Base-by-base conservation (phyloP, 2,113 vertebrate species). In the Brienomyrus longianalis region DNA sequence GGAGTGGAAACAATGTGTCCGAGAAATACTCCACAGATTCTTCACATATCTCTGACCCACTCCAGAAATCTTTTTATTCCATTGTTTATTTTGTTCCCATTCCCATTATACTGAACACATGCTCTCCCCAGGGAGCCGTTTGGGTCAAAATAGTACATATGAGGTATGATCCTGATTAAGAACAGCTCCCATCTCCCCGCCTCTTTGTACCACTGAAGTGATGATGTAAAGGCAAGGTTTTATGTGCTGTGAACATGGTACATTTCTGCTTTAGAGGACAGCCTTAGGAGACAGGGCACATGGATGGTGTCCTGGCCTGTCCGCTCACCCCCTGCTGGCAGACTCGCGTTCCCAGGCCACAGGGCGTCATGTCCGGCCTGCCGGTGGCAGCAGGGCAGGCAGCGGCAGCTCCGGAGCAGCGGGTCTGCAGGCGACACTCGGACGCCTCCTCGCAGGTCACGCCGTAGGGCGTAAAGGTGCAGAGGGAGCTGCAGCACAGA, bases 251-350 rank as follows among this genome's bases (percentile, higher is more conserved):
- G 54, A 62, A 10, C 52, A 47, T 31, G 47, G 27, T 0, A n/a
- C 10, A 83, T 10, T 2, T 45, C 43, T 45, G 43, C 43, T 48
- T 45, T 50, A 50, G 47, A 31, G 13, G 23, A 5, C n/a, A 50
- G 83, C 8, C 43, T 23, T 50, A 31, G 48, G 17, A 43, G 74
- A 80, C 17, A 0, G 35, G 19, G 74, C 5, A 5, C 5, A 6
- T 0, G 39, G 31, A 47, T n/a, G 11, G 54, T 47, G 43, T 51
- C 88, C 48, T 1, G n/a, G 45, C 48, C 35, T 11, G 35, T 5
- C 5, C 19, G 90, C 96, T 93, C 92, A 97, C 96, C 96, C 97
- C 96, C 0, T 94, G 95, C 74, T 95, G 48, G 83, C 97, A 97
- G 88, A 97, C 93, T 0, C 94, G 95, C 0, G 95, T 96, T 39